Base-by-base conservation (phyloP, 2,797 vertebrate genomes). In the Rhinogobio ventralis region DNA sequence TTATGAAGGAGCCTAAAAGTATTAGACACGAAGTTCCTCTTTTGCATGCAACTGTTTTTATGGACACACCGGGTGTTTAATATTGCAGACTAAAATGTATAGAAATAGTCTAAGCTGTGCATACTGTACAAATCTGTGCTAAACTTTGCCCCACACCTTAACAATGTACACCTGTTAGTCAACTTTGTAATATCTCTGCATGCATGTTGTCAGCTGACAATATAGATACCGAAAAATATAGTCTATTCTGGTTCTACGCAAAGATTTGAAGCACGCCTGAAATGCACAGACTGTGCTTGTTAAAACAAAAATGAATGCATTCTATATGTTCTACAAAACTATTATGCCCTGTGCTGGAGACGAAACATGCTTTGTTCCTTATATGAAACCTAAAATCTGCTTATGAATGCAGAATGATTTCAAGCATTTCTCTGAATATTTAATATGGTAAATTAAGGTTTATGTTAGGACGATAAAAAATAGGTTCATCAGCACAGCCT, bases 51-150 rank as follows among this genome's bases (percentile, higher is more conserved):
- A 15, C 17, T 62, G n/a, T 28, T 28, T 62, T 78, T 42, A 77
- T 28, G n/a, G 13, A 33, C 28, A 64, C 14, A 36, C 3, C 39
- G 8, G 15, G 73, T 39, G 11, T 76, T 49, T n/a, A 62, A 33
- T 62, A n/a, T 46, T 19, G 28, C 20, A 49, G 28, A 64, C 14
- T 51, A 66, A 74, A 66, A 66, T 64, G 42, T 36, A 60, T 28
- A 74, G 45, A 74, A 53, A 17, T 51, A 51, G 69, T 73, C 57
- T n/a, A n/a, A 51, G 71, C 30, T 33, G 42, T 66, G 28, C 71
- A 25, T 11, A 39, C 55, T 57, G 23, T 25, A 60, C 23, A 79
- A 67, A 79, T 67, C 15, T 53, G 30, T 53, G 28, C 76, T 19
- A 17, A 30, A 19, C 7, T 66, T 4, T 49, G 30, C n/a, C 19